Conservation (phyloP, 1,140 invertebrate species). For the Pogonus chalceus region DNA sequence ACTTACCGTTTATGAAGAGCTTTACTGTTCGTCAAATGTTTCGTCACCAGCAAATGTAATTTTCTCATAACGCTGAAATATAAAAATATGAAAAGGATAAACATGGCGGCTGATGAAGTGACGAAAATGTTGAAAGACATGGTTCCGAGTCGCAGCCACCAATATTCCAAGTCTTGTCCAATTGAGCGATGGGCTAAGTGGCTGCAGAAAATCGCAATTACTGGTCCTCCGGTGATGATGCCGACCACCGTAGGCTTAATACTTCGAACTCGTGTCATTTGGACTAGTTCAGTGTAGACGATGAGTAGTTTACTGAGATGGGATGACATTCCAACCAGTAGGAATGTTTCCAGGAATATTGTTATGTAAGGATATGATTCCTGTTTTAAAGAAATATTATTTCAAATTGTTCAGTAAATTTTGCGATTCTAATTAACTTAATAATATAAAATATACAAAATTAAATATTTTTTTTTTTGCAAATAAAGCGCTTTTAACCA, state of each 20-base stretch:
- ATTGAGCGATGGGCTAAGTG: constrained; percentile 44
- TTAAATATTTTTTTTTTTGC: no score
- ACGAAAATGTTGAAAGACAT: constrained; percentile 47
- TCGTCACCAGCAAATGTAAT: constrained; percentile 37
- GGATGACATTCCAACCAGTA: constrained; percentile 44
- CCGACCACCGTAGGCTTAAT: constrained; percentile 45
- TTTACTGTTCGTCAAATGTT: constrained; percentile 36
- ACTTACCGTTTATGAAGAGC: constrained; percentile 34
- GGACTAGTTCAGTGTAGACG: constrained; percentile 45
- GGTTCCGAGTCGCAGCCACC: constrained; percentile 46
- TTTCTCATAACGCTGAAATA: constrained; percentile 41
- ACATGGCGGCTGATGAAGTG: constrained; percentile 41
- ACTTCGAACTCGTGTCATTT: constrained; percentile 36
- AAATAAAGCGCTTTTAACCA: no score
- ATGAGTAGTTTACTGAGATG: constrained; percentile 47
- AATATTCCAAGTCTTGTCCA: constrained; percentile 41
- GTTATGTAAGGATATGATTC: constrained; percentile 20
- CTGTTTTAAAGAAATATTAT: constrained; percentile 15
- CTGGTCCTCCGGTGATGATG: constrained; percentile 47
- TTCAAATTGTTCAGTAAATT: no score
- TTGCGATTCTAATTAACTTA: no score
- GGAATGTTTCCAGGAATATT: constrained; percentile 40
- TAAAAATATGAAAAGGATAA: constrained; percentile 41
- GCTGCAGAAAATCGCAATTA: constrained; percentile 45
- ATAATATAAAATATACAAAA: no score